phyloP scores from a whole-genome alignment of 2,888 invertebrate genomes.

The Phyllotreta striolata region DNA sequence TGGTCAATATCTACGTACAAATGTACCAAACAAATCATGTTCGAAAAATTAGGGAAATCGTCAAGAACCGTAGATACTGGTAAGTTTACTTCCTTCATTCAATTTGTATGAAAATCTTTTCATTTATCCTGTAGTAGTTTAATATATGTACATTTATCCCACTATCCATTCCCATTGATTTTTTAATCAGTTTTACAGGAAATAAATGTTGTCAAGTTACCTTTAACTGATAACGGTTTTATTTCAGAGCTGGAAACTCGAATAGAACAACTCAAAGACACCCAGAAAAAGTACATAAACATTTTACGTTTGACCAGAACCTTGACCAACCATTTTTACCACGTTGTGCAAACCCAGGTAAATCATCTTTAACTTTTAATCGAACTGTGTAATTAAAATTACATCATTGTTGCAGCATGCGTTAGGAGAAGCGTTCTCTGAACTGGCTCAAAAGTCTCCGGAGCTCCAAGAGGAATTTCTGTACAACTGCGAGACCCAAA shows the following conservation, averaged over 20 bases:
- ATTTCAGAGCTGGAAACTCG: slow-evolving; percentile 86
- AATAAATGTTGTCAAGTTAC: slow-evolving; percentile 10
- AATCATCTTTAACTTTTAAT: slow-evolving; percentile 16
- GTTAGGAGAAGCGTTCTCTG: slow-evolving; percentile 92
- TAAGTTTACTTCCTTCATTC: slow-evolving; percentile 50
- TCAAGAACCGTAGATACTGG: slow-evolving; percentile 89
- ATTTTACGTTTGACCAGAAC: slow-evolving; percentile 86
- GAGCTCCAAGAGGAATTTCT: slow-evolving; percentile 94
- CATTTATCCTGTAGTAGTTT: not conserved
- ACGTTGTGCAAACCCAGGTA: slow-evolving; percentile 82
- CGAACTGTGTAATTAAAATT: not conserved
- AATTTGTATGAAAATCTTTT: too few species aligned
- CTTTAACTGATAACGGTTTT: slow-evolving; percentile 4
- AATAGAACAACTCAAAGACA: slow-evolving; percentile 91
- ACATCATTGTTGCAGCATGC: slow-evolving; percentile 70
- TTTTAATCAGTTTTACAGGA: slow-evolving; percentile 19
- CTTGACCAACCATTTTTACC: slow-evolving; percentile 87
- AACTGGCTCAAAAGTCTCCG: slow-evolving; percentile 94
- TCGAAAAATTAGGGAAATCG: slow-evolving; percentile 95
- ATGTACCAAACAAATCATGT: slow-evolving; percentile 95
- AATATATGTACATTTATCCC: too few species aligned
- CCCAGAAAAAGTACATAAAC: slow-evolving; percentile 90
- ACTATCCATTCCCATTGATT: slow-evolving; percentile 1
- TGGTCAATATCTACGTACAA: slow-evolving; percentile 99
- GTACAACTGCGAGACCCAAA: slow-evolving; percentile 95